Percentiles rank a stretch among this genome's conserved stretches.
Conservation (phyloP, 1,140 invertebrate genomes). For the Planococcus citri region DNA sequence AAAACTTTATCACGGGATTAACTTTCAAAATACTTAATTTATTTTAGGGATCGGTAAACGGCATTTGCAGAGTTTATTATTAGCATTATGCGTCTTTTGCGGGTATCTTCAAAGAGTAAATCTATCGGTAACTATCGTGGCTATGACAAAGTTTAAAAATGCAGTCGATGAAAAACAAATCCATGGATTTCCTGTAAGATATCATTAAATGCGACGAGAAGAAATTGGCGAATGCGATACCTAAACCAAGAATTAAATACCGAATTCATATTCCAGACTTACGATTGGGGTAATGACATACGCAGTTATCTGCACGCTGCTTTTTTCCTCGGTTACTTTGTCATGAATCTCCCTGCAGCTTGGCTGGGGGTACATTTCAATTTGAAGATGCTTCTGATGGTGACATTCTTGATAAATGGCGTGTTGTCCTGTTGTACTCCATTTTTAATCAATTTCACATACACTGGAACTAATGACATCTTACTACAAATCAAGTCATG, state of each 20-base stretch:
- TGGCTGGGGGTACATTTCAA: conserved; percentile 48
- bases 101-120: conserved; percentile 25
- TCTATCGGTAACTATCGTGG: conserved; percentile 26
- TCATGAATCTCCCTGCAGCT: conserved; percentile 50
- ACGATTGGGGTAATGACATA: conserved; percentile 41
- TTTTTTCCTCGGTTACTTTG: conserved; percentile 50
- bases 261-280: conserved; percentile 30
- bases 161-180: no score
- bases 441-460: conserved; percentile 41
- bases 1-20: no score
- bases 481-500: background rate
- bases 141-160: conserved; percentile 21
- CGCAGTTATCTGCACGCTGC: conserved; percentile 47
- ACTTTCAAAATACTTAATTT: no score
- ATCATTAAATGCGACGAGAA: no score
- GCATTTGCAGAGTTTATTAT: conserved; percentile 47
- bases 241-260: no score
- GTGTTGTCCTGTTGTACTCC: conserved; percentile 39
- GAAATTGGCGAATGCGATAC: no score
- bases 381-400: conserved; percentile 44
- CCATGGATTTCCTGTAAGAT: no score
- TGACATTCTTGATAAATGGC: conserved; percentile 33
- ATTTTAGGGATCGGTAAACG: conserved; percentile 39
- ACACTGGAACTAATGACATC: background rate
- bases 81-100: conserved; percentile 37